Base-by-base conservation (phyloP, 2,888 invertebrate genomes). In the Troides helena region DNA sequence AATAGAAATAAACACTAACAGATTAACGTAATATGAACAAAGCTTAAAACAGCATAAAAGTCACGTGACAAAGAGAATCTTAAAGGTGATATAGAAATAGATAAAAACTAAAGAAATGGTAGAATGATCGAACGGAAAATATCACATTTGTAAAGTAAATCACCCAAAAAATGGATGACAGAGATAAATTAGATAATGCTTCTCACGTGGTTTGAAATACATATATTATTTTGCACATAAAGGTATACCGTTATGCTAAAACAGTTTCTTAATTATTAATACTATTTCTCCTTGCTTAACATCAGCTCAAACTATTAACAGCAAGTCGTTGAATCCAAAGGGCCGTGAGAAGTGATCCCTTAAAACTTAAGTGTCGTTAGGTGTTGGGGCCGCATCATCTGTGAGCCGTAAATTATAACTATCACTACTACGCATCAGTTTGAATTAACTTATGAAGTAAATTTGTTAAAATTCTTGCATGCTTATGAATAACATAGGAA, bases 361-460 rank as follows among this genome's bases (percentile, higher is more conserved):
- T 62, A 59, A 30, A 69, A 69, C 69, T 53, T 65, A 74, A 76
- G 77, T 77, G 76, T 74, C 76, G 71, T 78, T 74, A 77, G 74
- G 77, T 71, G 76, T 68, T 67, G 73, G 72, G 69, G 63, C 73
- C 75, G 72, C 69, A 70, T 68, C 74, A 70, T 72, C 71, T 71
- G 69, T 43, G 53, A 65, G 43, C 56, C 69, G 53, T 69, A 68
- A 64, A 68, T 68, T 68, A 59, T 69, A 65, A 59, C 56, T 61
- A 67, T 61, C 60, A 53, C 23, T 53, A 56, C 53, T 23, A 61
- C 53, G 53, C 53, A 50, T 67, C 61, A 50, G 21, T 30, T 58
- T 23, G 23, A 63, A 25, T 18, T 53, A 21, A 50, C 25, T 67
- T 61, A n/a, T 50, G 10, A 10, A 36, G 36, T n/a, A 67, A 53